Evolutionary conservation across 2,113 vertebrate genomes (phyloP), one percentile per base, ranked within the genome.

Genomic region (Percopsis transmontana): DNA sequence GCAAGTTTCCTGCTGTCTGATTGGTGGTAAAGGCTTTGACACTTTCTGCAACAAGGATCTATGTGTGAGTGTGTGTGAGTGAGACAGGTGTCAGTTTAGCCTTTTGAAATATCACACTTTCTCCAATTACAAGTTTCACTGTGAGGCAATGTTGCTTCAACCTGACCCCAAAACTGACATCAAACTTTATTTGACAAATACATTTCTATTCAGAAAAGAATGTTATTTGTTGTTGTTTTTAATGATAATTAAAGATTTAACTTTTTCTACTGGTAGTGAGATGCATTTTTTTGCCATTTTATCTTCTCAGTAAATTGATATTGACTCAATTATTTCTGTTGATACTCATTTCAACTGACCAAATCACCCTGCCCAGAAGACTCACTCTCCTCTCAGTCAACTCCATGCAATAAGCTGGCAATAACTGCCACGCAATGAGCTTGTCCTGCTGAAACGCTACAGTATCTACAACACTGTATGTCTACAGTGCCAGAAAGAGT

Each of bases 51-150:
- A 16, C 14, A 40, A 64, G 76, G 68, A 76, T 66, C 76, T 42
- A 12, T 7, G 82, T 84, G 72, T 74, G 76, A 84, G 72, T 47
- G 68, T 62, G 56, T 20, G 15, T 68, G 63, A 62, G n/a, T n/a
- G 70, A 62, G 70, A 58, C 42, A 76, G 70, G 68, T 78, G 79
- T 70, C 66, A 79, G 52, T 78, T 75, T 67, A 48, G 19, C 23
- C 21, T 40, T 63, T 23, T 38, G 23, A 62, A 66, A 80, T 9
- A 15, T 55, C 23, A 73, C n/a, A 15, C 16, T 5, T 48, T 48
- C 27, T 33, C 27, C 8, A 33, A 33, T 33, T 33, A 33, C 5
- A 33, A 33, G 27, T 33, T 33, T 33, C 27, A 33, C 27, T 33
- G 27, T 33, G 27, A 33, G 8, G 27, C 27, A 33, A 33, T 33